phyloP scores from a whole-genome alignment of 2,888 invertebrate species.

The Zhuqinia jingwanae region DNA sequence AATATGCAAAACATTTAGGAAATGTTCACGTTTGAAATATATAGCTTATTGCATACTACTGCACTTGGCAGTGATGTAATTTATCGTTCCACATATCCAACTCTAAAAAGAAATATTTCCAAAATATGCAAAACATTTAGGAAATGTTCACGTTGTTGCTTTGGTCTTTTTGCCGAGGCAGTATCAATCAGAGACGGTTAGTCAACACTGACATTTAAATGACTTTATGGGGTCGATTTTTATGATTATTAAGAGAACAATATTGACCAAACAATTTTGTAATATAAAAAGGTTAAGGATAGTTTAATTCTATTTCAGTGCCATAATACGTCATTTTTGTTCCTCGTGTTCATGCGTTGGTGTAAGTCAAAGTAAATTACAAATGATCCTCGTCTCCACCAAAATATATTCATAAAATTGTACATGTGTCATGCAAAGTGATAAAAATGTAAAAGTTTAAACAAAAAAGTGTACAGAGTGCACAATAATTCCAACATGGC shows the following conservation, averaged over 20 bases:
- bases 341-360: conserved; percentile 19
- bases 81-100: no score
- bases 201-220: conserved; percentile 57
- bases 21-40: no score
- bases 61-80: no score
- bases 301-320: conserved; percentile 57
- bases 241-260: conserved; percentile 28
- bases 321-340: background rate
- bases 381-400: background rate
- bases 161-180: background rate
- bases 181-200: background rate
- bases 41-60: no score
- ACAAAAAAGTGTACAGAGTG: background rate
- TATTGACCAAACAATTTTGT: conserved; percentile 7
- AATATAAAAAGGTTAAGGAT: conserved; percentile 63
- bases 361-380: conserved; percentile 27
- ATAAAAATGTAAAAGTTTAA: no score
- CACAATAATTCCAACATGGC: conserved; percentile 14
- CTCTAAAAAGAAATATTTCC: background rate
- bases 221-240: conserved; percentile 60
- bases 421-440: background rate
- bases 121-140: conserved; percentile 21
- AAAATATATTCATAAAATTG: conserved; percentile 14
- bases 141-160: conserved; percentile 18
- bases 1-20: conserved; percentile 29